Conservation (phyloP, 2,113 vertebrate genomes). For the western clawed frog (Xenopus tropicalis) region DNA sequence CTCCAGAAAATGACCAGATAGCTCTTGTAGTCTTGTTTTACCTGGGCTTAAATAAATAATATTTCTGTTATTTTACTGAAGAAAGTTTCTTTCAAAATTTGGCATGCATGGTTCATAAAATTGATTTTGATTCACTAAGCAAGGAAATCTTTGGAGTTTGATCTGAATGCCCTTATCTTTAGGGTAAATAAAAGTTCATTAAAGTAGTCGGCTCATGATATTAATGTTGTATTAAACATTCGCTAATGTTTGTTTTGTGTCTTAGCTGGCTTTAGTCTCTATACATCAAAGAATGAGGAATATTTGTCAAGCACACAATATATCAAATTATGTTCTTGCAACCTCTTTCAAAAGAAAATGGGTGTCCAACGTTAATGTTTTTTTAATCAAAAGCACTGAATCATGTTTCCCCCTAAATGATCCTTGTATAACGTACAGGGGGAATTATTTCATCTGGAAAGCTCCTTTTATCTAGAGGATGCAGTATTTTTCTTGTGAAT, state of each 20-base stretch:
- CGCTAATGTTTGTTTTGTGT: constrained; percentile 48
- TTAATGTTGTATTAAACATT: constrained; percentile 51
- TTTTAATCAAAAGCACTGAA: constrained; percentile 54
- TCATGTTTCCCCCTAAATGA: constrained; percentile 5
- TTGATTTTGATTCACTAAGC: no score
- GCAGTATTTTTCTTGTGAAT: neutral
- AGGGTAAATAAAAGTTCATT: constrained; percentile 48
- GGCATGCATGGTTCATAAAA: no score
- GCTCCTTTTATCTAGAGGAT: constrained; percentile 4
- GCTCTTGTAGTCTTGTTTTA: no score
- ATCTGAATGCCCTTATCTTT: neutral
- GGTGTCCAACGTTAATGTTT: constrained; percentile 49
- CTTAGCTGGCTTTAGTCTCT: constrained; percentile 52
- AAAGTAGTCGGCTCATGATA: constrained; percentile 49
- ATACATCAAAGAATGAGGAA: constrained; percentile 57
- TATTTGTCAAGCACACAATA: constrained; percentile 53
- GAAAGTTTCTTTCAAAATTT: no score
- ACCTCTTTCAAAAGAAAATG: constrained; percentile 48
- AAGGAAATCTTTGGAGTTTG: no score
- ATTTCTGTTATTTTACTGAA: no score
- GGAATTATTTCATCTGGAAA: constrained; percentile 1
- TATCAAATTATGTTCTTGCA: constrained; percentile 49
- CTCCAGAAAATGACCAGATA: no score
- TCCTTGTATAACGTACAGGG: neutral
- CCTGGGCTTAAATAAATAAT: no score